Evolutionary conservation across 1,140 invertebrate genomes (phyloP).

Genomic region (Fopius arisanus): DNA sequence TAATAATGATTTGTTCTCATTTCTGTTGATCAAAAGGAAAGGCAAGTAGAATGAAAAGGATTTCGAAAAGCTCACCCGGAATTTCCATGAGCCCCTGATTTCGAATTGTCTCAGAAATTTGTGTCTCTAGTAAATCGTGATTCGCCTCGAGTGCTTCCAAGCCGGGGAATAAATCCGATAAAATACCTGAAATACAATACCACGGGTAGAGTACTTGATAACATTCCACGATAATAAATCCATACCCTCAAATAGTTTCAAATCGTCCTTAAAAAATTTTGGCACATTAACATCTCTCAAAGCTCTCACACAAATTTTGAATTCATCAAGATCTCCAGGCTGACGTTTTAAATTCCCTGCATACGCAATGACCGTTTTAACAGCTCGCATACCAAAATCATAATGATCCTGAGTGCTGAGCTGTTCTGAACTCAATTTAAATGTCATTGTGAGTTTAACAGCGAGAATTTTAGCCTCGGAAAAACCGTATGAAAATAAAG

Average conservation of each 20-base stretch:
- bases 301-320: conserved; percentile 68
- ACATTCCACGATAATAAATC: background rate
- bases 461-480: conserved; percentile 71
- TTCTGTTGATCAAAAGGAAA: too few relatives aligned
- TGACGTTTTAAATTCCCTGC: conserved; percentile 75
- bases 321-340: conserved; percentile 70
- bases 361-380: conserved; percentile 74
- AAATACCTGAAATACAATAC: conserved; percentile 67
- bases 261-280: conserved; percentile 75
- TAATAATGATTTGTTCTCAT: too few relatives aligned
- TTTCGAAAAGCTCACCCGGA: conserved; percentile 65
- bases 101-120: conserved; percentile 53
- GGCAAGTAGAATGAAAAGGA: too few relatives aligned
- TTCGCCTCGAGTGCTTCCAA: conserved; percentile 69
- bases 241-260: conserved; percentile 72
- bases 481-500: conserved; percentile 77
- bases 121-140: conserved; percentile 64
- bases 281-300: conserved; percentile 78
- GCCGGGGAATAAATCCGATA: conserved; percentile 77
- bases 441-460: conserved; percentile 76
- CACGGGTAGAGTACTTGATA: background rate
- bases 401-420: conserved; percentile 69
- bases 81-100: conserved; percentile 67
- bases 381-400: conserved; percentile 68
- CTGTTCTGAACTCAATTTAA: conserved; percentile 77